These are phyloP conservation scores for Carassius gibelio DNA, from an alignment of 2,113 vertebrate species.

Conservation along the genomic window DNA sequence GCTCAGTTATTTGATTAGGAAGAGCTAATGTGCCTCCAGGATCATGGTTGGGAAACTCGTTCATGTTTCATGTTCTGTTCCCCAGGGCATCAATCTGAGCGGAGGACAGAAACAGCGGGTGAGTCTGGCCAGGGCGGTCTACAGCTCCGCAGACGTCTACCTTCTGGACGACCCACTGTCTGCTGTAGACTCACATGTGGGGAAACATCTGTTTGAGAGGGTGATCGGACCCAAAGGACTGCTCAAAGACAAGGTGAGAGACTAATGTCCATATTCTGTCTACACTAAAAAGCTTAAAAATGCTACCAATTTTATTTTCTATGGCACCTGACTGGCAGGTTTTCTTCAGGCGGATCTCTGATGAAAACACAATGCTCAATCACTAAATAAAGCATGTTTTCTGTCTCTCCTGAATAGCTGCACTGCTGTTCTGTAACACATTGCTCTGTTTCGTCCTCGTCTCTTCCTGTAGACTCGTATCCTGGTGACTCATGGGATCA, in stretches of 20 bases:
- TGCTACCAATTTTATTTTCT: no score
- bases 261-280: neutral
- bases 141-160: conserved; percentile 85
- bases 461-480: conserved; percentile 83
- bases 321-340: no score
- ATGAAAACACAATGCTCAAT: neutral
- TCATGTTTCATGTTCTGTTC: neutral
- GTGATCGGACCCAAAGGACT: conserved; percentile 90
- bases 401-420: neutral
- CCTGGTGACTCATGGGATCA: conserved; percentile 89
- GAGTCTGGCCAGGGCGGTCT: conserved; percentile 89
- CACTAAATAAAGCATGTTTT: no score
- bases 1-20: no score
- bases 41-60: no score
- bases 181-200: conserved; percentile 92
- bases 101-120: conserved; percentile 97
- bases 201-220: conserved; percentile 87
- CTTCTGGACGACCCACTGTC: conserved; percentile 92
- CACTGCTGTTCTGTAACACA: neutral
- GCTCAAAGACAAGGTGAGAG: conserved; percentile 83
- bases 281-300: no score
- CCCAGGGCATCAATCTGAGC: conserved; percentile 93
- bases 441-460: neutral
- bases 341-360: neutral
- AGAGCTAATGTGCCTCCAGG: no score